Evolutionary conservation across 2,888 invertebrate genomes (phyloP).

Genomic region (Ectemnius cavifrons): DNA sequence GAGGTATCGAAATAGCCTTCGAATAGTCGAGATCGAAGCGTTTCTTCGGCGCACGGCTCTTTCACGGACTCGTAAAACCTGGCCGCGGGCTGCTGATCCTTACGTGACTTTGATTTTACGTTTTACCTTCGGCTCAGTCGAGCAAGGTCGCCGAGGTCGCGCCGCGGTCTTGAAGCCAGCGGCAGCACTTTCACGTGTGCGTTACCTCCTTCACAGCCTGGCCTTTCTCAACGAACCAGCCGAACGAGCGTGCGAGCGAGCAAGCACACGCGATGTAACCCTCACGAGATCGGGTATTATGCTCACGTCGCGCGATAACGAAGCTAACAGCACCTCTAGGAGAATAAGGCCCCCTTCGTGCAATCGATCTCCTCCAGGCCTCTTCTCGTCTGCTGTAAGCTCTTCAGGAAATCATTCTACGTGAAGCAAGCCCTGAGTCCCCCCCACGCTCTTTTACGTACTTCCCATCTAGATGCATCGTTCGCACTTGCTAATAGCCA

Average conservation of each 20-base stretch:
- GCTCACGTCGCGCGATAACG: constrained; percentile 57
- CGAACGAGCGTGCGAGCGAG: background rate
- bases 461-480: too few relatives aligned
- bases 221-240: background rate
- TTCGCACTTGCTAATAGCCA: too few relatives aligned
- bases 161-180: background rate
- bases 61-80: constrained; percentile 46
- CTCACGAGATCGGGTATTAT: constrained; percentile 41
- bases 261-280: background rate
- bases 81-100: constrained; percentile 22
- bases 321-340: constrained; percentile 36
- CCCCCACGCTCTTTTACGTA: too few relatives aligned
- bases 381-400: too few relatives aligned
- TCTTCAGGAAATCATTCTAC: too few relatives aligned
- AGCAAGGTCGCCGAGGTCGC: background rate
- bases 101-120: constrained; percentile 40
- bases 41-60: constrained; percentile 8
- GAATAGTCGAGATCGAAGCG: constrained; percentile 4
- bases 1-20: background rate
- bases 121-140: background rate
- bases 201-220: background rate
- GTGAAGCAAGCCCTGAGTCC: too few relatives aligned
- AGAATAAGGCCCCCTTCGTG: background rate
- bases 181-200: background rate
- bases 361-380: background rate